Conservation (phyloP, 2,113 vertebrate species). For the Chamaea fasciata region DNA sequence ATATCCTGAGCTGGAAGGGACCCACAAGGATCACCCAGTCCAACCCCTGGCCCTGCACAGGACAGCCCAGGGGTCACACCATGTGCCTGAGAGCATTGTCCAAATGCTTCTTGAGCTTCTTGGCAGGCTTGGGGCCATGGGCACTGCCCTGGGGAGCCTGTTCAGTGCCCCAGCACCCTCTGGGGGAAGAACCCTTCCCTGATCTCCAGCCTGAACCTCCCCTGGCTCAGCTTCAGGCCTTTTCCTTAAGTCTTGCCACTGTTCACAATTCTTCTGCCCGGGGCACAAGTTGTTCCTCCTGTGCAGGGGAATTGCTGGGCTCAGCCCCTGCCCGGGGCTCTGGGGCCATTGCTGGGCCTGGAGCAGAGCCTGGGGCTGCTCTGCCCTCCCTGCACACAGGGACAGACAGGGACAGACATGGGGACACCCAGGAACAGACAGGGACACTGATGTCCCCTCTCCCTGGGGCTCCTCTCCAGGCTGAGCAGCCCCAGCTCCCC, state of each 20-base stretch:
- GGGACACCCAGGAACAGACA: neutral
- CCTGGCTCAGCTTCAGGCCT: neutral
- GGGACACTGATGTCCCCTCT: neutral
- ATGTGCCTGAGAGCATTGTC: accelerated
- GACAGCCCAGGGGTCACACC: neutral
- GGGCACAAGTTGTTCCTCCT: neutral
- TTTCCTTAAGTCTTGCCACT: accelerated
- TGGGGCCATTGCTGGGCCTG: neutral
- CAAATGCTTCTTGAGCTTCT: neutral
- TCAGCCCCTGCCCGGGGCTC: neutral
- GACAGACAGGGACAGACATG: too few species aligned
- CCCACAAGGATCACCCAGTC: neutral
- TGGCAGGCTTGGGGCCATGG: neutral
- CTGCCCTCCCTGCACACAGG: neutral
- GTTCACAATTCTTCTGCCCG: neutral
- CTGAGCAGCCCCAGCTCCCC: neutral
- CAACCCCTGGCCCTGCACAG: neutral
- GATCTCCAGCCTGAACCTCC: neutral
- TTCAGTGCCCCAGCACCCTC: neutral
- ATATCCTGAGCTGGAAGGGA: neutral
- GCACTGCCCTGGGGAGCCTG: neutral
- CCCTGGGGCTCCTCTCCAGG: neutral
- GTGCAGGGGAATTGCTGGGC: neutral
- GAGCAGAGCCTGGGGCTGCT: neutral
- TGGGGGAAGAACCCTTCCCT: neutral